Evolutionary conservation across 1,140 invertebrate genomes (phyloP).

Genomic region (Zophobas atratus): DNA sequence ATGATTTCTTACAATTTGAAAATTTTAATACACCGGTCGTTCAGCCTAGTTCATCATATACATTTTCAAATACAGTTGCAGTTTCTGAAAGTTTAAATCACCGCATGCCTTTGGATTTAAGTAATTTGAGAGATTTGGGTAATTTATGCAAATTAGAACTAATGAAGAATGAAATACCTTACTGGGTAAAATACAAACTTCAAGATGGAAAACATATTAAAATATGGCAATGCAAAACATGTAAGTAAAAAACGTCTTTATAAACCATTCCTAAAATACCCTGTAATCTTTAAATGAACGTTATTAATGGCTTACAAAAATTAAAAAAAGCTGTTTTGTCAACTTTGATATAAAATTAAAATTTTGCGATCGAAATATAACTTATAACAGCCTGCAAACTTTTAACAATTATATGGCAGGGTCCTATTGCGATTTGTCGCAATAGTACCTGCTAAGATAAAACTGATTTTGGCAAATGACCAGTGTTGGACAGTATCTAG

Average conservation of each 20-base stretch:
- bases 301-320: too few species aligned
- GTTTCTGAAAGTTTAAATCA: constrained; percentile 10
- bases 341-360: too few species aligned
- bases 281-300: too few species aligned
- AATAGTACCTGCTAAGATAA: too few species aligned
- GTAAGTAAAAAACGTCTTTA: constrained; percentile 67
- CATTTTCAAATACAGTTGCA: not conserved
- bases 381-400: too few species aligned
- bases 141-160: constrained; percentile 24
- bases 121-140: constrained; percentile 19
- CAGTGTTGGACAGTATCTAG: too few species aligned
- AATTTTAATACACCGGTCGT: not conserved
- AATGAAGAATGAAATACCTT: constrained; percentile 59
- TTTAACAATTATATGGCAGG: too few species aligned
- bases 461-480: too few species aligned
- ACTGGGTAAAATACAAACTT: constrained; percentile 74
- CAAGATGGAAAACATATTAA: constrained; percentile 75
- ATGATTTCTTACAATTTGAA: constrained; percentile 15
- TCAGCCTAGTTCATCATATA: constrained; percentile 13
- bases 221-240: constrained; percentile 78
- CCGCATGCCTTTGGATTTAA: constrained; percentile 28
- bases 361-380: too few species aligned
- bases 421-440: too few species aligned
- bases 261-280: too few species aligned
- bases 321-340: too few species aligned